Conservation (phyloP, 2,888 invertebrate species). For the Caenorhabditis afra region DNA sequence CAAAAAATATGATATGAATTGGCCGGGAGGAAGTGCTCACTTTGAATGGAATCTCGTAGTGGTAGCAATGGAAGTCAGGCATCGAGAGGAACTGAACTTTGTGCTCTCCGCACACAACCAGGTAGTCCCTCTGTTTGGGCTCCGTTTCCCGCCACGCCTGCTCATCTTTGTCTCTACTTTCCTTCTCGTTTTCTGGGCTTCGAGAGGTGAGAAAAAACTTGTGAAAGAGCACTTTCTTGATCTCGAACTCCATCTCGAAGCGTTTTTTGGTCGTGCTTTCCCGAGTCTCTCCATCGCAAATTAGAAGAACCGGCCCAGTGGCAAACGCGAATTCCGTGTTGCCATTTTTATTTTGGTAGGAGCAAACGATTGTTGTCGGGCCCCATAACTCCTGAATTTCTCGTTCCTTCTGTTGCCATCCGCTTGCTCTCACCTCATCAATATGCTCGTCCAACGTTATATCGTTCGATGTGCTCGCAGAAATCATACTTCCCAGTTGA, state of each 20-base stretch:
- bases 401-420: not conserved
- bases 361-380: conserved; percentile 18
- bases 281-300: conserved; percentile 14
- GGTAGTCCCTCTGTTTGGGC: conserved; percentile 49
- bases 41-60: conserved; percentile 68
- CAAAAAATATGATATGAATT: conserved; percentile 9
- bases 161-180: not conserved
- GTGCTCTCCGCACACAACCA: conserved; percentile 66
- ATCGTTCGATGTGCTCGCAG: conserved; percentile 31
- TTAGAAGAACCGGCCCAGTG: conserved; percentile 13
- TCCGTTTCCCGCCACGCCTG: too few relatives aligned
- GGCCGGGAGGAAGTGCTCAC: conserved; percentile 16
- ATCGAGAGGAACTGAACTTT: conserved; percentile 54
- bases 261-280: not conserved
- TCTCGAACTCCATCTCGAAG: conserved; percentile 33
- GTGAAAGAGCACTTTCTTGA: conserved; percentile 41
- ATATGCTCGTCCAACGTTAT: not conserved
- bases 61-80: conserved; percentile 58
- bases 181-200: conserved; percentile 14
- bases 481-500: conserved; percentile 37
- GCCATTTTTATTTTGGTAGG: conserved; percentile 12
- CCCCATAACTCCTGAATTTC: conserved; percentile 3
- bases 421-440: conserved; percentile 1
- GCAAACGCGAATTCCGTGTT: conserved; percentile 23
- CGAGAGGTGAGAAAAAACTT: not conserved